These are phyloP conservation scores for Bimastos eiseni DNA, from an alignment of 2,888 invertebrate species.

Conservation along the genomic window DNA sequence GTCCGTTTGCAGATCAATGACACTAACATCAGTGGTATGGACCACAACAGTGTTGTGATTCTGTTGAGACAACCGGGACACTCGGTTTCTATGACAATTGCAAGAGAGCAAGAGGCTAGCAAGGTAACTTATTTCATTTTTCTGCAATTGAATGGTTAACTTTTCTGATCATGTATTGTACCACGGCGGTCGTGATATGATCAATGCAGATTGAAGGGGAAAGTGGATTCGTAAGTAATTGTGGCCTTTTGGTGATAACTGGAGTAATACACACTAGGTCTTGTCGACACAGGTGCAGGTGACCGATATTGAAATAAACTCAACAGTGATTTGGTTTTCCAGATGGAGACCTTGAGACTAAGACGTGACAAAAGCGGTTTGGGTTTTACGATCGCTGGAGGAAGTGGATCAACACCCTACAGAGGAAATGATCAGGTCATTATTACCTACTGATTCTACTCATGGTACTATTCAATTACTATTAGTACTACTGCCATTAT, in stretches of 20 bases:
- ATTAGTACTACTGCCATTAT: too few relatives aligned
- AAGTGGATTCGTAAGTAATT: background rate
- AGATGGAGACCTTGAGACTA: conserved; percentile 78
- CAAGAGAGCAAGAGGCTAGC: conserved; percentile 26
- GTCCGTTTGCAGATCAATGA: conserved; percentile 26
- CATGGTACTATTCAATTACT: too few relatives aligned
- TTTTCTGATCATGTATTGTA: too few relatives aligned
- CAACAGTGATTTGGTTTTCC: conserved; percentile 16
- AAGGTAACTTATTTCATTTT: background rate
- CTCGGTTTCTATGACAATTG: conserved; percentile 9
- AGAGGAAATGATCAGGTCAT: conserved; percentile 37
- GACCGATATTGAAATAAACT: background rate
- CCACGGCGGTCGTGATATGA: background rate
- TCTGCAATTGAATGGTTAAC: background rate
- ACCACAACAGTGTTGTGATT: conserved; percentile 28
- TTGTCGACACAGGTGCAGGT: background rate
- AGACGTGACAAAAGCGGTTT: conserved; percentile 84
- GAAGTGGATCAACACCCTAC: conserved; percentile 81
- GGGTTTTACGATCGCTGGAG: conserved; percentile 94
- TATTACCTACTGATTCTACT: too few relatives aligned
- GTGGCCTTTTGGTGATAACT: too few relatives aligned
- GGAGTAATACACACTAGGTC: background rate
- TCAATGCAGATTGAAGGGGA: background rate
- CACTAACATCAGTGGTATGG: conserved; percentile 23
- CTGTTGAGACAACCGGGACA: conserved; percentile 29